These are phyloP conservation scores for Pachypanchax playfairii DNA, from an alignment of 2,113 vertebrate genomes.

Conservation along the genomic window DNA sequence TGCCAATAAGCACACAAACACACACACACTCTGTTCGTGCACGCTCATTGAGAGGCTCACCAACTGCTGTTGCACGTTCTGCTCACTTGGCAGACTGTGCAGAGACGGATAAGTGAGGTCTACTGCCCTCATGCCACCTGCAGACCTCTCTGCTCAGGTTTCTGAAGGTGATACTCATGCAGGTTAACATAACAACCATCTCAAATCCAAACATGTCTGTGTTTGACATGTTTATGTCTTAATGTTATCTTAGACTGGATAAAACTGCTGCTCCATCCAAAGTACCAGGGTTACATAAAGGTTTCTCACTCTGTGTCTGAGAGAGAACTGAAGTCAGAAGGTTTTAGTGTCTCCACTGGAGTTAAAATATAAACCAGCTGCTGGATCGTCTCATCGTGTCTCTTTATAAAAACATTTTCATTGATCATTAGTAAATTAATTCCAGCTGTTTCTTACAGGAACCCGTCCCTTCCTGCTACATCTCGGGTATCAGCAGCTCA, in stretches of 20 bases:
- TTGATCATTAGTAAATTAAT: too few relatives aligned
- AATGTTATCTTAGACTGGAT: constrained; percentile 14
- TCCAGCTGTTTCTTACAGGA: too few relatives aligned
- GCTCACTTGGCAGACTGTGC: constrained; percentile 50
- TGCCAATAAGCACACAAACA: constrained; percentile 33
- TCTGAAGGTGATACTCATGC: constrained; percentile 50
- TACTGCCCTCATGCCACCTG: constrained; percentile 58
- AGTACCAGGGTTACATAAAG: too few relatives aligned
- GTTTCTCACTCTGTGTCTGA: too few relatives aligned
- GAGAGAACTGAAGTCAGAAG: too few relatives aligned
- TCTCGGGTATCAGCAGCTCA: too few relatives aligned
- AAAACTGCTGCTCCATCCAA: too few relatives aligned
- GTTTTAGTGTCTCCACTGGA: too few relatives aligned
- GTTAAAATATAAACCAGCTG: too few relatives aligned
- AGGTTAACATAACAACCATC: constrained; percentile 57
- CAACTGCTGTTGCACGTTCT: constrained; percentile 56
- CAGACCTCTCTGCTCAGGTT: constrained; percentile 59
- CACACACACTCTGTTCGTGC: constrained; percentile 9
- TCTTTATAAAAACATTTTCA: too few relatives aligned
- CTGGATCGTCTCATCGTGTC: too few relatives aligned
- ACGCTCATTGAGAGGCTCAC: constrained; percentile 21
- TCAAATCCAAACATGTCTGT: constrained; percentile 45
- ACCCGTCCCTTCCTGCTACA: too few relatives aligned
- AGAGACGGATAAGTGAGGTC: constrained; percentile 45
- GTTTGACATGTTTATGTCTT: constrained; percentile 46